phyloP scores from a whole-genome alignment of 2,113 vertebrate genomes.

The Burhinus oedicnemus region DNA sequence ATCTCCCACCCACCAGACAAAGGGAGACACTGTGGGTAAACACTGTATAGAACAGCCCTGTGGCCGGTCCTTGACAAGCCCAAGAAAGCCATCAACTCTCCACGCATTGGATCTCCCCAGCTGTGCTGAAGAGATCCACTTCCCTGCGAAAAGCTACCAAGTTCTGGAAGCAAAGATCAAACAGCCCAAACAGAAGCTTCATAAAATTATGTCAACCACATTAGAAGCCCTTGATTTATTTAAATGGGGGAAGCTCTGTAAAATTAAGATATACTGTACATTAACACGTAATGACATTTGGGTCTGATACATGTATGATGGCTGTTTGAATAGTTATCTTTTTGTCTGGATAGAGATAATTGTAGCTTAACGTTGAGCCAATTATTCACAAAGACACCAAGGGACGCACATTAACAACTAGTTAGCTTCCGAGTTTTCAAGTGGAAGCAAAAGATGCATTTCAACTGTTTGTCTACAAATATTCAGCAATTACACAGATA shows the following conservation, averaged over 20 bases:
- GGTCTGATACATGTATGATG: neutral
- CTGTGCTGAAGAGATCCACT: neutral
- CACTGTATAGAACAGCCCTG: rapidly evolving
- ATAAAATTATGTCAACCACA: neutral
- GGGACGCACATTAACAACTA: slow-evolving; percentile 32
- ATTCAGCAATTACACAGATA: slow-evolving; percentile 52
- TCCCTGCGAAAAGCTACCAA: neutral
- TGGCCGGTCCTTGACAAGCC: neutral
- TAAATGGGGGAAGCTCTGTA: neutral
- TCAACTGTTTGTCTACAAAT: slow-evolving; percentile 64
- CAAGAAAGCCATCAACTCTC: neutral
- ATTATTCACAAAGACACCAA: slow-evolving; percentile 11
- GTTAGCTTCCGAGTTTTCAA: slow-evolving; percentile 22
- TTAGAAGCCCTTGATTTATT: neutral
- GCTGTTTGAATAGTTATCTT: neutral
- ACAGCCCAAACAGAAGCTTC: neutral
- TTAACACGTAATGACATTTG: neutral
- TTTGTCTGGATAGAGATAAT: neutral
- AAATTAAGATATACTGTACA: neutral
- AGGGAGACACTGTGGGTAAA: neutral
- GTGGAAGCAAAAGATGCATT: neutral
- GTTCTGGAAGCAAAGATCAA: neutral
- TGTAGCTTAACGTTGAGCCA: neutral
- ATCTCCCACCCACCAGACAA: neutral
- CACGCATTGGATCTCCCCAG: neutral